Evolutionary conservation across 2,797 vertebrate genomes (phyloP), one percentile per base, ranked within the genome.

Genomic region (Alosa sapidissima): DNA sequence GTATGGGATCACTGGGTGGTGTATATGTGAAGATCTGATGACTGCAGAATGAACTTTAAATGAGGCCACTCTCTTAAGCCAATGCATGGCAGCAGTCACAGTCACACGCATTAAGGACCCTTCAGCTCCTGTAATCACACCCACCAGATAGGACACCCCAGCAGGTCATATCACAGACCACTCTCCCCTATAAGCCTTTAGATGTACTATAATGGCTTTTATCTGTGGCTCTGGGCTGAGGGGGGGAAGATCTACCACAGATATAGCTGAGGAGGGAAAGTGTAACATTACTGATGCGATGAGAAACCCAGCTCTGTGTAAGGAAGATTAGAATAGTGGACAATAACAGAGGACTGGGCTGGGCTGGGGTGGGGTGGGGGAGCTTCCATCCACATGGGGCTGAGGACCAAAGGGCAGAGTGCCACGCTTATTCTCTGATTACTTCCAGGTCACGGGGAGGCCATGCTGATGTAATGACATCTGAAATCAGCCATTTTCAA

Each of bases 361-460:
- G 65, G 65, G 62, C 4, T n/a, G 62, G 28, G 13, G 11, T 5
- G 62, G 10, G 62, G n/a, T 10, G 62, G 24, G 65, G 1, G 28
- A 11, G 65, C 11, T 19, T 19, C 16, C 16, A 78, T n/a, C 41
- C 72, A 78, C 72, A 78, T 78, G 72, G 72, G 36, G 72, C 3
- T 85, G 81, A 78, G 82, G 72, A 88, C 72, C 91, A 93, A 91
- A 93, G 91, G 91, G 86, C 83, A 90, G 88, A 60, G 78, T 81
- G 85, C 87, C 10, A 89, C 87, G 91, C 86, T 85, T 86, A 89
- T 90, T 82, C 89, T 90, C 86, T 90, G 89, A 94, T 95, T 91
- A 91, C 90, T 93, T 93, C 88, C 89, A 89, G 92, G 91, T 94
- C 88, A 91, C 85, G 87, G 90, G 93, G 93, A 94, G 92, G 91